Percentiles rank a stretch among this genome's conserved stretches.
These are phyloP conservation scores for Anguilla japonica DNA, from an alignment of 2,113 vertebrate species.

Conservation along the genomic window DNA sequence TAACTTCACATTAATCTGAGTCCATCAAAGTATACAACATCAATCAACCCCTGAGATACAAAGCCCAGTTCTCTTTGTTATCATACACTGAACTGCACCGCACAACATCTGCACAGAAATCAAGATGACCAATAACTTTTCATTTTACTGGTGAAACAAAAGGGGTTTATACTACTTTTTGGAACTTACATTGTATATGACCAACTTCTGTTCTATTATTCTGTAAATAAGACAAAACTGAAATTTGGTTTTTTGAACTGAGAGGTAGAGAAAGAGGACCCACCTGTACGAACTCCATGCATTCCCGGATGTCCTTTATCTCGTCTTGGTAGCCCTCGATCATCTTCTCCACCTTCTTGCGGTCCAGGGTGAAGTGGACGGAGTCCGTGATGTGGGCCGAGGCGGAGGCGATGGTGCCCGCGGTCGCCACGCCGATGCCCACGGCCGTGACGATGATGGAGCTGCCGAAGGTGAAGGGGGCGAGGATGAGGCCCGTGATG, in stretches of 20 bases:
- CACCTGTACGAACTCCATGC: conserved; percentile 69
- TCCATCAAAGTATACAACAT: no score
- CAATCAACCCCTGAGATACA: no score
- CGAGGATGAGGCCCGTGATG: conserved; percentile 71
- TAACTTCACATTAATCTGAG: no score
- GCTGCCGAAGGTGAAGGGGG: conserved; percentile 70
- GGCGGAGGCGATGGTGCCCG: conserved; percentile 70
- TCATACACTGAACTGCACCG: no score
- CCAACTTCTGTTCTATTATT: conserved; percentile 30
- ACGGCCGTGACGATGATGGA: conserved; percentile 70
- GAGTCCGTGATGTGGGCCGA: conserved; percentile 71
- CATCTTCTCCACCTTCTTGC: conserved; percentile 73
- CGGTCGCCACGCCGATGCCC: conserved; percentile 70
- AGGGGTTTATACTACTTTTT: not conserved
- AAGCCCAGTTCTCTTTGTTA: no score
- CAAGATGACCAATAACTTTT: no score
- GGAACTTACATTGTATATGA: not conserved
- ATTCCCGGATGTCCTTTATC: conserved; percentile 61
- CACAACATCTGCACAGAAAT: no score
- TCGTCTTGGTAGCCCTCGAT: conserved; percentile 65
- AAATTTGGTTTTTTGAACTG: not conserved
- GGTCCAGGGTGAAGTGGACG: conserved; percentile 65
- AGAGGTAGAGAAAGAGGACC: conserved; percentile 46
- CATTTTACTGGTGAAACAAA: no score
- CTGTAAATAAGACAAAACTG: conserved; percentile 28